Base-by-base conservation (phyloP, 2,113 vertebrate genomes). In the Onychorhynchus coronatus region DNA sequence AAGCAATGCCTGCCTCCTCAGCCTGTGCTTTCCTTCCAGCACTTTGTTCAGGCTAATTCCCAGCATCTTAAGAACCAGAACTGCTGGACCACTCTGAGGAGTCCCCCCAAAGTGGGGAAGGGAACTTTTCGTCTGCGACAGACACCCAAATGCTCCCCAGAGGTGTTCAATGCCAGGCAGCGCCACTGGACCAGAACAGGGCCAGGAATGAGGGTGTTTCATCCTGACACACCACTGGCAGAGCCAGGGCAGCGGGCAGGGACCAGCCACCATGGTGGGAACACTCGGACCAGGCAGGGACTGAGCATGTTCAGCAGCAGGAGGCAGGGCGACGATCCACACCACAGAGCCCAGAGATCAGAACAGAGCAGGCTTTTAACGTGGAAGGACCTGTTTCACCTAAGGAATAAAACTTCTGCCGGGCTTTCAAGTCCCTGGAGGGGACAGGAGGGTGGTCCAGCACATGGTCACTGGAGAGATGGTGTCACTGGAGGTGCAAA, bases 161-260 rank as follows among this genome's bases (percentile, higher is more conserved):
- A 39, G 21, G 1, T 4, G 4, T 7, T 14, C 39, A 17, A 9
- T 15, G 35, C 46, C 9, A 8, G 22, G n/a, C 61, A 75, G 39
- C 1, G 1, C 14, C 2, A 2, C 17, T 1, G 1, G 5, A 33
- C 35, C 2, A 0, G 28, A 59, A 41, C 6, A 3, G 25, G 12
- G 37, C 52, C 1, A 2, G 39, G 12, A n/a, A 17, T 2, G 24
- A 46, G n/a, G 14, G 35, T 2, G 12, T 39, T 50, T 23, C 9
- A 8, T 4, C 14, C 21, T 4, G 24, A 15, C 47, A 39, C 1
- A 2, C 30, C 16, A 59, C 3, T 17, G 3, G 59, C 4, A 5
- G 46, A 49, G 56, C 37, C 2, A 1, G 37, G 15, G 16, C 0
- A 3, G 53, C 0, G 1, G 42, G 53, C 49, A 77, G 49, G 46